Evolutionary conservation across 2,113 vertebrate genomes (phyloP), one percentile per base, ranked within the genome.

Genomic region (Ptilorrhoa leucosticta): DNA sequence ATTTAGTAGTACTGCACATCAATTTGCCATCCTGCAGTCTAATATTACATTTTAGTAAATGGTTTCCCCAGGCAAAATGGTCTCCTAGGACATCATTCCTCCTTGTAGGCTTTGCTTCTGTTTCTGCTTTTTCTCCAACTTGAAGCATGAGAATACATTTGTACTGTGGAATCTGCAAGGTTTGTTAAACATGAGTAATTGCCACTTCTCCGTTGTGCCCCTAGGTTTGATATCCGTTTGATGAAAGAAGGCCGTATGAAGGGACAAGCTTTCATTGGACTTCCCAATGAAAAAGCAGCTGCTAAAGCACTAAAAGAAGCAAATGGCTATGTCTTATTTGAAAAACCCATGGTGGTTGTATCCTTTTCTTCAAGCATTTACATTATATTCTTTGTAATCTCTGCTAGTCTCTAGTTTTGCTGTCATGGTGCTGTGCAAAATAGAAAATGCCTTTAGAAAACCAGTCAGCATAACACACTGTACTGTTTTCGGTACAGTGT

Each of bases 231-330:
- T 96, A 98, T 99, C 58, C 98, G 99, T 83, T 94, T 99, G 96
- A 99, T 99, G 99, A 99, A 98, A 96, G 99, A 99, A 98, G 99
- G 99, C 18, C 98, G 99, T 54, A 99, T 99, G 99, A 99, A 99
- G 97, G 99, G 99, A 40, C 99, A 99, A 96, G 99, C 99, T 76
- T 99, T 99, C 92, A 84, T 99, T 37, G 99, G 99, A 33, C 99
- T 99, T 91, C 99, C 99, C 69, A 99, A 98, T 83, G 99, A 99
- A 98, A 98, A 97, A 85, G 98, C 98, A 60, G 99, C 99, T 12
- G 98, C 99, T 56, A 99, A 99, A 96, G 99, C 99, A 42, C 98
- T 99, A 75, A 99, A 98, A 96, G 99, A 99, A 96, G 99, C 98
- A 91, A 99, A 99, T 58, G 99, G 99, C 94, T 99, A 99, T 63